Conservation (phyloP, 2,888 invertebrate species). For the Deilephila elpenor region DNA sequence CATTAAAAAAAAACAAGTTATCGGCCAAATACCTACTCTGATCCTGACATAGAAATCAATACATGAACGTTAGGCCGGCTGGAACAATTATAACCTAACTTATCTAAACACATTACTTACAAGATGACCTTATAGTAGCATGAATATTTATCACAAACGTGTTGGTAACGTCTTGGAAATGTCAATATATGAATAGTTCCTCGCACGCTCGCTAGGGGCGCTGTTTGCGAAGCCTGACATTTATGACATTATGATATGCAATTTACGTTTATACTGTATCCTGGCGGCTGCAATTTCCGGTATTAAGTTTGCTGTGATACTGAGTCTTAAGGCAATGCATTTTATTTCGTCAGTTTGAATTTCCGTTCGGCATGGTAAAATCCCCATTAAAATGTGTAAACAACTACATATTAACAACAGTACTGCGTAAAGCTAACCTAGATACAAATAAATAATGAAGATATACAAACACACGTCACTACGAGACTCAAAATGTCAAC, state of each 20-base stretch:
- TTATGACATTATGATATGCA: not conserved
- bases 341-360: too few species aligned
- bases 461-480: too few species aligned
- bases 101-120: not conserved
- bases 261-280: constrained; percentile 2
- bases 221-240: not conserved
- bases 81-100: not conserved
- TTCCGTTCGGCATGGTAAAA: too few species aligned
- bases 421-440: too few species aligned
- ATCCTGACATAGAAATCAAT: too few species aligned
- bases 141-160: not conserved
- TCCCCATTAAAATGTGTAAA: too few species aligned
- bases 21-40: too few species aligned
- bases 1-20: too few species aligned
- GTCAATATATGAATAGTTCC: not conserved
- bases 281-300: constrained; percentile 3
- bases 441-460: too few species aligned
- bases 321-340: not conserved
- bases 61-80: too few species aligned
- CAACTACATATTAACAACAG: too few species aligned
- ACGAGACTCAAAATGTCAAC: too few species aligned
- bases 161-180: not conserved
- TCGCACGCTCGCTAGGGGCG: not conserved
- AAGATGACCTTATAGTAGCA: not conserved
- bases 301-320: not conserved